These are phyloP conservation scores for Oedothorax gibbosus DNA, from an alignment of 1,140 invertebrate species.

Conservation along the genomic window DNA sequence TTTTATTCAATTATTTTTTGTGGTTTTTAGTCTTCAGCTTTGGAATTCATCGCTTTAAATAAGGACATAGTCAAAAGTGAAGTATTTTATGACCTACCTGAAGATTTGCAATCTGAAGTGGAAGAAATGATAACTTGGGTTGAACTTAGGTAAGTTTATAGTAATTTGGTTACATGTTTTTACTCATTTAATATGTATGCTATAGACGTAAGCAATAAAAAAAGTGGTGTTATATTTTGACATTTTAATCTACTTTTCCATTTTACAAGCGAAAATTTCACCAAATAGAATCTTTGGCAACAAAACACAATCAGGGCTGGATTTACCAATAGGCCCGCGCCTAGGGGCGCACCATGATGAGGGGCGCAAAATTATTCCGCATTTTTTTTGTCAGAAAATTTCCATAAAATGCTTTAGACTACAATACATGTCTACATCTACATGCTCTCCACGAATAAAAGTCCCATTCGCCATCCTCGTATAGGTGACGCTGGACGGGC, in stretches of 20 bases:
- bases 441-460: no score
- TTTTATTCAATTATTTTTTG: background rate
- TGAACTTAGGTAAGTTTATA: slow-evolving; percentile 55
- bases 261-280: no score
- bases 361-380: no score
- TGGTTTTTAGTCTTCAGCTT: slow-evolving; percentile 67
- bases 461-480: no score
- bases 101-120: slow-evolving; percentile 75
- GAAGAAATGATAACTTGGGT: slow-evolving; percentile 65
- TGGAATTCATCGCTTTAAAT: slow-evolving; percentile 73
- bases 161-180: background rate
- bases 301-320: no score
- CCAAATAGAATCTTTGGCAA: no score
- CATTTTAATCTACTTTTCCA: background rate
- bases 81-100: slow-evolving; percentile 75
- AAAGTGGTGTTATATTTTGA: background rate
- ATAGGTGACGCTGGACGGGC: no score
- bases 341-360: no score
- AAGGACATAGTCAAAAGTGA: slow-evolving; percentile 74
- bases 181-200: background rate
- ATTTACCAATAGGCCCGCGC: no score
- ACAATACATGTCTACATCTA: no score
- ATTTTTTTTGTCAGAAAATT: no score
- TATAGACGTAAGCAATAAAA: background rate
- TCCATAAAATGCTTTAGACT: no score